Evolutionary conservation across 23 tunicate genomes (phyloP).

Genomic region (Trididemnum clinides): DNA sequence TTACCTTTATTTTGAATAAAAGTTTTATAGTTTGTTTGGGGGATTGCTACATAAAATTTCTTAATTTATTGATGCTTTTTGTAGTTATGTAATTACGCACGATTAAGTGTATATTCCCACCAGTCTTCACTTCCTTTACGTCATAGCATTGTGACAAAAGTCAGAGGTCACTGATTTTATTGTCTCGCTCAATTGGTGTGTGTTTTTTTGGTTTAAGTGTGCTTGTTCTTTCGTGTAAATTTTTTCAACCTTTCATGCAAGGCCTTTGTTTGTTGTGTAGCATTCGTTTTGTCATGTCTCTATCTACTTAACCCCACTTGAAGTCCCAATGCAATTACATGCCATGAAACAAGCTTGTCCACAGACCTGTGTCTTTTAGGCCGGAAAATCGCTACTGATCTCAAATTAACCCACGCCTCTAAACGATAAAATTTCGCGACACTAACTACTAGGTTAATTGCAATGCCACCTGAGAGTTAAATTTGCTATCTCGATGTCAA

Average conservation of each 20-base stretch:
- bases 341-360: not conserved
- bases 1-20: too few relatives aligned
- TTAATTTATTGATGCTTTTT: not conserved
- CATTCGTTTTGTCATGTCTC: too few relatives aligned
- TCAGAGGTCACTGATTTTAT: not conserved
- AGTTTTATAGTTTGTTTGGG: too few relatives aligned
- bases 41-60: too few relatives aligned
- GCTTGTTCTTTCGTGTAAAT: not conserved
- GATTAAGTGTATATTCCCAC: slow-evolving; percentile 7
- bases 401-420: not conserved
- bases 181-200: not conserved
- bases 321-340: not conserved
- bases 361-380: not conserved
- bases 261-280: not conserved
- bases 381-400: not conserved
- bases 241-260: not conserved
- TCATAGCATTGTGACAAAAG: not conserved
- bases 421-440: not conserved
- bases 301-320: not conserved
- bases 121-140: slow-evolving; percentile 8
- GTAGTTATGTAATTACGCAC: not conserved
- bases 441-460: too few relatives aligned
- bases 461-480: too few relatives aligned
- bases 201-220: not conserved
- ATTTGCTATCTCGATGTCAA: too few relatives aligned